Evolutionary conservation across 2,888 invertebrate genomes (phyloP).

Genomic region (Acronicta leporina): DNA sequence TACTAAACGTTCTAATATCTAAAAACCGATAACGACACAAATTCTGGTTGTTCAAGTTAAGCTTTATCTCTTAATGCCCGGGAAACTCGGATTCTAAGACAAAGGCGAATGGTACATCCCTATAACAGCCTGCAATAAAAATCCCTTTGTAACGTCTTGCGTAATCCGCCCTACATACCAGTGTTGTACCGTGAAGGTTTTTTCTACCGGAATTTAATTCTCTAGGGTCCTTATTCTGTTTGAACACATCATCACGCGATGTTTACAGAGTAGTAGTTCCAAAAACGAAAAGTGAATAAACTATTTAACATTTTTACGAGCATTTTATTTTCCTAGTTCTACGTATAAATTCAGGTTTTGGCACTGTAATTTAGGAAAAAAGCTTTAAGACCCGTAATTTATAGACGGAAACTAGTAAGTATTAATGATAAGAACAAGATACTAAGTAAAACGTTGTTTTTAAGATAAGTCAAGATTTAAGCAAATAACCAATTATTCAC

Average conservation of each 20-base stretch:
- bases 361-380: too few species aligned
- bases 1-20: neutral
- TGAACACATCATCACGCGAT: constrained; percentile 42
- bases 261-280: constrained; percentile 15
- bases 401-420: too few species aligned
- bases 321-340: too few species aligned
- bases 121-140: constrained; percentile 26
- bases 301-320: too few species aligned
- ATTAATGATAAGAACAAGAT: too few species aligned
- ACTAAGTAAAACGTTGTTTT: too few species aligned
- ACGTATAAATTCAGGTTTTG: too few species aligned
- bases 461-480: too few species aligned
- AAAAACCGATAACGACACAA: constrained; percentile 3
- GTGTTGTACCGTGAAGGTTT: constrained; percentile 18
- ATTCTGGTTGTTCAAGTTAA: neutral
- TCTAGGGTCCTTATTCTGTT: constrained; percentile 32
- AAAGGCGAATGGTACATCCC: constrained; percentile 5
- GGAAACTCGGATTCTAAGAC: constrained; percentile 1
- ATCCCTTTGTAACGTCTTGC: constrained; percentile 38
- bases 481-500: too few species aligned
- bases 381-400: too few species aligned
- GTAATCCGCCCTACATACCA: constrained; percentile 48
- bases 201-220: constrained; percentile 34
- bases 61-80: neutral
- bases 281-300: neutral